Evolutionary conservation across 2,797 vertebrate genomes (phyloP).

Genomic region (Centroberyx gerrardi): DNA sequence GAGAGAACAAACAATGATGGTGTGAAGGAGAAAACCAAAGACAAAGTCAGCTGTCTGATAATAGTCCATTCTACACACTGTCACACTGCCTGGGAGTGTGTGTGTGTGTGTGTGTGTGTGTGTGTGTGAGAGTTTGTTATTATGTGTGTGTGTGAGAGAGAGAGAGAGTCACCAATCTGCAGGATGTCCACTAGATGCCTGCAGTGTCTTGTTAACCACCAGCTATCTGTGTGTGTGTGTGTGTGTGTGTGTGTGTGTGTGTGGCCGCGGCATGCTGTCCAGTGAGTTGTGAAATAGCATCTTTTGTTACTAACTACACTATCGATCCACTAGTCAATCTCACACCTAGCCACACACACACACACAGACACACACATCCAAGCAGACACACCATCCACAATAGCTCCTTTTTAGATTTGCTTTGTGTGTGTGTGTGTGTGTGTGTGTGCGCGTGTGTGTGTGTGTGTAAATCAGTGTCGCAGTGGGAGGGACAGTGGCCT

Average conservation of each 20-base stretch:
- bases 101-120: conserved; percentile 15
- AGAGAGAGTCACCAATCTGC: conserved; percentile 76
- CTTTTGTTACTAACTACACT: conserved; percentile 94
- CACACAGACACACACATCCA: conserved; percentile 34
- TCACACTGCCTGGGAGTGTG: conserved; percentile 27
- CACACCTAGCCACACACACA: conserved; percentile 57
- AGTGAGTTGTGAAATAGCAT: conserved; percentile 98
- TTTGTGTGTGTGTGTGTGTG: neutral
- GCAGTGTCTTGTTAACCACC: conserved; percentile 94
- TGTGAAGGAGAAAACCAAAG: conserved; percentile 74
- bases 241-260: conserved; percentile 26
- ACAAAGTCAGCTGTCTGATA: conserved; percentile 74
- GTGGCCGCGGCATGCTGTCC: conserved; percentile 84
- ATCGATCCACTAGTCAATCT: conserved; percentile 91
- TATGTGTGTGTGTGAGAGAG: neutral
- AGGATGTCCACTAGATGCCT: conserved; percentile 88
- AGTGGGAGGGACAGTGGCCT: conserved; percentile 40
- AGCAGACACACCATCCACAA: conserved; percentile 22
- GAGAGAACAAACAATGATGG: conserved; percentile 52
- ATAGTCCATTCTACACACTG: conserved; percentile 69
- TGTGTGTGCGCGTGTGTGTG: too few species aligned
- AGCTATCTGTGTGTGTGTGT: conserved; percentile 76
- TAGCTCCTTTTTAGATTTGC: neutral
- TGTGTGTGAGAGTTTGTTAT: neutral
- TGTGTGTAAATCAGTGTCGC: conserved; percentile 39